A percentile compares a stretch with the other conserved stretches of the same genome.
Evolutionary conservation across 2,797 vertebrate genomes (phyloP).

Genomic region (Lophura swinhoii): DNA sequence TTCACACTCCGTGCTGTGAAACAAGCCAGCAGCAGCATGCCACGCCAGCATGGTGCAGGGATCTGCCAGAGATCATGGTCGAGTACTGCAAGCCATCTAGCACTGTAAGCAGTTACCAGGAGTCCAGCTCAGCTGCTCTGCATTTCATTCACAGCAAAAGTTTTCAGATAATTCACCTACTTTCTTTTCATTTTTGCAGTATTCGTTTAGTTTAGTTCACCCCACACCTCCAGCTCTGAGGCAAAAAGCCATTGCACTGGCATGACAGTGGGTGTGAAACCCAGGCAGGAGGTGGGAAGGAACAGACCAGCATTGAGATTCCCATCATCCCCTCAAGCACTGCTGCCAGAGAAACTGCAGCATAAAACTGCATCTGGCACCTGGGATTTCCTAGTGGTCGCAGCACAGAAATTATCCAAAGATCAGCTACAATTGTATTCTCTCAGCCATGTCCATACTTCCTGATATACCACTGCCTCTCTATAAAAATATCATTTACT

Average conservation of each 20-base stretch:
- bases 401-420: not conserved
- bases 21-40: not conserved
- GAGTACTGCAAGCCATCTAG: not conserved
- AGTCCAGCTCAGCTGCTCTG: not conserved
- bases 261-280: slow-evolving; percentile 35
- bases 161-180: not conserved
- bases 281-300: slow-evolving; percentile 35
- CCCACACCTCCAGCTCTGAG: slow-evolving; percentile 37
- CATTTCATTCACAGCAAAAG: not conserved
- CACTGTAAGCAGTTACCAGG: not conserved
- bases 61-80: not conserved
- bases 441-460: not conserved
- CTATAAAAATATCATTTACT: not conserved
- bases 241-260: slow-evolving; percentile 40
- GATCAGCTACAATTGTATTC: not conserved
- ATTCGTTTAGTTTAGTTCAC: slow-evolving; percentile 41
- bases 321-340: not conserved
- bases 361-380: not conserved
- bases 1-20: not conserved
- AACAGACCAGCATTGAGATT: slow-evolving; percentile 28
- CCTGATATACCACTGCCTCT: not conserved
- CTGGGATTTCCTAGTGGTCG: not conserved
- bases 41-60: not conserved
- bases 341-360: not conserved
- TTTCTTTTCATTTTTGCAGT: not conserved